These are phyloP conservation scores for Vombatus ursinus DNA, from an alignment of 2,113 vertebrate genomes.

Conservation along the genomic window DNA sequence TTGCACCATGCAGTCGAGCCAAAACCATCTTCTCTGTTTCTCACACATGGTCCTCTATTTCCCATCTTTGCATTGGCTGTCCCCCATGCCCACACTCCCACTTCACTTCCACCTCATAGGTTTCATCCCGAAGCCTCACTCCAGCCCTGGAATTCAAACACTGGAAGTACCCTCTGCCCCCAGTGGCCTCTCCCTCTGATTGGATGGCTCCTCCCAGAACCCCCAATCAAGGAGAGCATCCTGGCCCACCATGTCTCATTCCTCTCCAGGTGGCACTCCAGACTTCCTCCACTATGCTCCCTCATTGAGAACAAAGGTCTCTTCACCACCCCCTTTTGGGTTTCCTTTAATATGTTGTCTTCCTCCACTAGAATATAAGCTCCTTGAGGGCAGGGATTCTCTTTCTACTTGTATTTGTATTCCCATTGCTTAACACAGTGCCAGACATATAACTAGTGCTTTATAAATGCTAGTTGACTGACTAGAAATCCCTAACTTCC, in stretches of 20 bases:
- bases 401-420: not conserved
- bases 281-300: not conserved
- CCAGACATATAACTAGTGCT: not conserved
- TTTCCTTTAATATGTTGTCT: not conserved
- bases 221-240: not conserved
- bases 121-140: not conserved
- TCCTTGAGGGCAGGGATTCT: not conserved
- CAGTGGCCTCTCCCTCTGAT: too few species aligned
- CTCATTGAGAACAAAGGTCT: not conserved
- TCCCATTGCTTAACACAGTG: not conserved
- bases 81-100: not conserved
- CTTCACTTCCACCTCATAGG: not conserved
- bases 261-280: not conserved
- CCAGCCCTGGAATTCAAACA: not conserved
- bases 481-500: not conserved
- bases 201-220: not conserved
- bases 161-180: not conserved
- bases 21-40: not conserved
- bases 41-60: not conserved
- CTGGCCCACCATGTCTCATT: not conserved
- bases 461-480: not conserved
- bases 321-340: not conserved
- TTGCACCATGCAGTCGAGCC: not conserved
- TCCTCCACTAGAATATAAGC: not conserved
- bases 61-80: not conserved